Percentiles rank a stretch among this genome's conserved stretches.
Conservation (phyloP, 2,888 invertebrate species). For the Helleia helle region DNA sequence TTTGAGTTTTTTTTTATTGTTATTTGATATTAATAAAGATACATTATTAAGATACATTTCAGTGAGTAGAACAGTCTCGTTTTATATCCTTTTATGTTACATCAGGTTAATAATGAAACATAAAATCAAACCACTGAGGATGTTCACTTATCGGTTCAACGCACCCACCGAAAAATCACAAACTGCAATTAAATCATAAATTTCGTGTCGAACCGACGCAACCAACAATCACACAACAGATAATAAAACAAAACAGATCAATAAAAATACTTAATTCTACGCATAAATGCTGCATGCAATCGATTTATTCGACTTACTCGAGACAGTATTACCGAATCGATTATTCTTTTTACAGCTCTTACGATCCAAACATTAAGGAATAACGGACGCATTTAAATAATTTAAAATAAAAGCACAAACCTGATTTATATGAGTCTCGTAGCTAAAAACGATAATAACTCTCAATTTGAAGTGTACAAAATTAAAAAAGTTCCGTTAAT, state of each 20-base stretch:
- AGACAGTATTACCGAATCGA: constrained; percentile 17
- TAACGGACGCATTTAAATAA: constrained; percentile 32
- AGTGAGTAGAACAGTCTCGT: not conserved
- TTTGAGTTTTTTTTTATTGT: no score
- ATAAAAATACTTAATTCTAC: constrained; percentile 33
- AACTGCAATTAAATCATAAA: constrained; percentile 71
- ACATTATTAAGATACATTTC: constrained; percentile 16
- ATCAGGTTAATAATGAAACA: constrained; percentile 1
- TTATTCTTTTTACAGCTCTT: constrained; percentile 26
- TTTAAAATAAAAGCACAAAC: constrained; percentile 34
- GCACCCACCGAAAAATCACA: constrained; percentile 36
- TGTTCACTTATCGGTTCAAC: constrained; percentile 27
- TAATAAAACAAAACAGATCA: constrained; percentile 64
- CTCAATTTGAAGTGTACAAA: constrained; percentile 27
- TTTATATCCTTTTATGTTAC: not conserved
- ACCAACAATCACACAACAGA: constrained; percentile 69
- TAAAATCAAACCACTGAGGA: constrained; percentile 4
- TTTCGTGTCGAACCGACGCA: constrained; percentile 60
- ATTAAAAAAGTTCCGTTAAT: constrained; percentile 36
- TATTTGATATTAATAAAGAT: no score
- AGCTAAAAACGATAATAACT: constrained; percentile 33
- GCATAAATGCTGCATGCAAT: constrained; percentile 48
- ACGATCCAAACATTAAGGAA: constrained; percentile 23
- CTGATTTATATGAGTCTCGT: constrained; percentile 37
- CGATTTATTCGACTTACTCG: constrained; percentile 32